These are phyloP conservation scores for Stomatorhinus walkeri DNA, from an alignment of 2,797 vertebrate species.

Conservation along the genomic window DNA sequence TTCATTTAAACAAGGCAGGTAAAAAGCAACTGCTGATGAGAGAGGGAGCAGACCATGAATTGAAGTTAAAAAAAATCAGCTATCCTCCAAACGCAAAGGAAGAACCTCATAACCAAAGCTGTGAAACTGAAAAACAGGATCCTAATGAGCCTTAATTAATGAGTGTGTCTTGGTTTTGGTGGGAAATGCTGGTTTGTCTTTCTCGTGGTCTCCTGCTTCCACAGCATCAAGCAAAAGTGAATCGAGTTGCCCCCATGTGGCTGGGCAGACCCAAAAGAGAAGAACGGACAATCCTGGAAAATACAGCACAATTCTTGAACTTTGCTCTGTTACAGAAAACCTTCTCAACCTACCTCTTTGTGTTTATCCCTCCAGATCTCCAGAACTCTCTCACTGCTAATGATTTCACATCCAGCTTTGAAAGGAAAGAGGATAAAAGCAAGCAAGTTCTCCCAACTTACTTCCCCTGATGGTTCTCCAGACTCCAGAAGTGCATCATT, in stretches of 20 bases:
- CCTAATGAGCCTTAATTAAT: background rate
- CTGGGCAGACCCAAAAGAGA: background rate
- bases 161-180: background rate
- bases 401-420: background rate
- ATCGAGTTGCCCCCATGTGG: background rate
- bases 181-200: background rate
- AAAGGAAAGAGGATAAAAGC: background rate
- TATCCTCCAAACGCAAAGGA: background rate
- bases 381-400: background rate
- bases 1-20: background rate
- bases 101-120: background rate
- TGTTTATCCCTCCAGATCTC: background rate
- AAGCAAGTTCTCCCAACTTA: background rate
- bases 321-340: background rate
- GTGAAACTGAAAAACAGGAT: background rate
- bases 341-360: background rate
- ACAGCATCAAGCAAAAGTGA: background rate
- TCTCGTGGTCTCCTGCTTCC: background rate
- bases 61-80: background rate
- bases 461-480: conserved; percentile 2
- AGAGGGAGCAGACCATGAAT: background rate
- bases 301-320: conserved; percentile 3
- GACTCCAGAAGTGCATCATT: background rate
- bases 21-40: background rate
- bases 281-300: background rate